Conservation (phyloP, 2,113 vertebrate species). For the Bufo bufo region DNA sequence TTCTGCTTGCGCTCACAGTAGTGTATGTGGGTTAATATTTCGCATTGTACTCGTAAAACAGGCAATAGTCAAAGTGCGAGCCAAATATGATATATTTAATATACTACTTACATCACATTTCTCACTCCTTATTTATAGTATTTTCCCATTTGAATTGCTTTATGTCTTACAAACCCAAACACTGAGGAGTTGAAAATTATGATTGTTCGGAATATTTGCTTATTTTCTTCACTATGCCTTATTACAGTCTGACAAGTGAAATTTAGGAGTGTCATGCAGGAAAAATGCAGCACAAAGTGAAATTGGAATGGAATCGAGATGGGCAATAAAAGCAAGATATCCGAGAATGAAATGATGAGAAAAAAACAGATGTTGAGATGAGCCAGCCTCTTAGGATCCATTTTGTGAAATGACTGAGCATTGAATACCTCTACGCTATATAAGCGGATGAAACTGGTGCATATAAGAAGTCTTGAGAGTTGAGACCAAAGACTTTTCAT, state of each 20-base stretch:
- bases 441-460: background rate
- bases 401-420: background rate
- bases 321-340: constrained; percentile 16
- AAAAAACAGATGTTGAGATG: background rate
- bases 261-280: constrained; percentile 3
- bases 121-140: background rate
- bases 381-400: background rate
- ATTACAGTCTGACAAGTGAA: constrained; percentile 13
- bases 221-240: constrained; percentile 35
- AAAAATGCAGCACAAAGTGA: constrained; percentile 16
- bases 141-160: constrained; percentile 34
- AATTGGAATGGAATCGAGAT: constrained; percentile 31
- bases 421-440: background rate
- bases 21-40: constrained; percentile 27
- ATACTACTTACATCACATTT: constrained; percentile 9
- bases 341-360: background rate
- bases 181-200: constrained; percentile 9
- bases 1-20: background rate
- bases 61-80: constrained; percentile 13
- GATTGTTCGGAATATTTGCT: constrained; percentile 33
- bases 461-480: background rate
- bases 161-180: constrained; percentile 30
- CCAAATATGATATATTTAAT: constrained; percentile 39
- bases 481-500: background rate
- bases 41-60: background rate